Base-by-base conservation (phyloP, 2,797 vertebrate species). In the Paedocypris micromegethes region DNA sequence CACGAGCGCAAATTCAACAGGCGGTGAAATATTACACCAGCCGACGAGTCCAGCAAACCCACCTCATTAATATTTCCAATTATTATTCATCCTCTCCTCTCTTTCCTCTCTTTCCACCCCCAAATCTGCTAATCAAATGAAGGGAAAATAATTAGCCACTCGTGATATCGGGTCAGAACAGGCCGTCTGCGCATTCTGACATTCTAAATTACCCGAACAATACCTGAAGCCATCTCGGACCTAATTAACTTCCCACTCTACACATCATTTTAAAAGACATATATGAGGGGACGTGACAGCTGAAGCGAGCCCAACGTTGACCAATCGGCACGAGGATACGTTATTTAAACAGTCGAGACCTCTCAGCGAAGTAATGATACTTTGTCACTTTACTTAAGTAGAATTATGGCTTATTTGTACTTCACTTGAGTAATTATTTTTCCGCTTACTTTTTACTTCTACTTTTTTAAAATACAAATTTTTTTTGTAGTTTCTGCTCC, bases 181-280 rank as follows among this genome's bases (percentile, higher is more conserved):
- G 78, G 84, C 79, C 9, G 90, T 86, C 86, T 72, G 75, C 79
- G 83, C 85, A 89, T 85, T 88, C 87, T 86, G 91, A 92, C 91
- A 91, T 90, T 89, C 86, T 83, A 91, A 93, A 93, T 97, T 93
- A 93, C 91, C 88, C 90, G 89, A 91, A 89, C 79, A 79, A 88
- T 87, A 91, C 89, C 90, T 83, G 85, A 84, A 95, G 91, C 91
- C 88, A 91, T 95, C 85, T 88, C 77, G 91, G 86, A 88, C 88
- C 89, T 92, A 93, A 97, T 97, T 95, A 95, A 91, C 90, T 92
- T 90, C 82, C 85, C 84, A 81, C 81, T 83, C 77, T 82, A 83
- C 76, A 86, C 79, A 86, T 83, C 81, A 84, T 86, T 85, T 83
- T 81, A 74, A 84, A 81, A 89, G 83, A 81, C 81, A 69, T 70